Evolutionary conservation across 2,888 invertebrate genomes (phyloP).

Genomic region (Cryptophagus acutangulus): DNA sequence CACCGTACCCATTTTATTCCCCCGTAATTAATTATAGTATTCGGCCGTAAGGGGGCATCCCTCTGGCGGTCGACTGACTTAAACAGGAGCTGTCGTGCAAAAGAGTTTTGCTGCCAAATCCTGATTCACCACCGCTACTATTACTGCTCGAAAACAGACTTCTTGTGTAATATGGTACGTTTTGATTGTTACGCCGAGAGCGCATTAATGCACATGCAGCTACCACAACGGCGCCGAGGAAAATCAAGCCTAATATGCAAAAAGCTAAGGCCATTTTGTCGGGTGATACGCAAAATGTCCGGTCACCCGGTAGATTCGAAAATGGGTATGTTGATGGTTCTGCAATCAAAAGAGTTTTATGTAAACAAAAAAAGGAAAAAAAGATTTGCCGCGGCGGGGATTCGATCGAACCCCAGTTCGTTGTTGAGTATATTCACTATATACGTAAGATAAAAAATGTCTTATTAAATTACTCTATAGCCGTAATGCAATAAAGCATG

Average conservation of each 20-base stretch:
- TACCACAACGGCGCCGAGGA: constrained; percentile 65
- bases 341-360: too few relatives aligned
- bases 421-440: too few relatives aligned
- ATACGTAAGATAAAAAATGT: too few relatives aligned
- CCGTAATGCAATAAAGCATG: too few relatives aligned
- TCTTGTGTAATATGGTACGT: constrained; percentile 56
- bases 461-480: too few relatives aligned
- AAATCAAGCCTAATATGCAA: constrained; percentile 66
- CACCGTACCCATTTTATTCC: too few relatives aligned
- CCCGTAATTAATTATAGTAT: constrained; percentile 34
- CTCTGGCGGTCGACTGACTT: constrained; percentile 46
- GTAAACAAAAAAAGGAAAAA: too few relatives aligned
- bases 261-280: constrained; percentile 73
- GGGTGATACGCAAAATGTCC: constrained; percentile 67
- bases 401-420: too few relatives aligned
- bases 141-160: constrained; percentile 60
- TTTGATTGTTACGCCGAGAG: constrained; percentile 53
- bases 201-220: constrained; percentile 63
- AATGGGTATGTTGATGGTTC: constrained; percentile 33
- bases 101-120: constrained; percentile 57
- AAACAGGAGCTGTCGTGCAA: constrained; percentile 59
- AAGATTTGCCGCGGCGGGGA: too few relatives aligned
- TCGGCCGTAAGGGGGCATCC: constrained; percentile 40
- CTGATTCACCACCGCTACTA: constrained; percentile 56
- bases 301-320: constrained; percentile 52